Evolutionary conservation across 2,888 invertebrate species (phyloP), one percentile per base, ranked within the genome.

Genomic region (Epirrita christyi): DNA sequence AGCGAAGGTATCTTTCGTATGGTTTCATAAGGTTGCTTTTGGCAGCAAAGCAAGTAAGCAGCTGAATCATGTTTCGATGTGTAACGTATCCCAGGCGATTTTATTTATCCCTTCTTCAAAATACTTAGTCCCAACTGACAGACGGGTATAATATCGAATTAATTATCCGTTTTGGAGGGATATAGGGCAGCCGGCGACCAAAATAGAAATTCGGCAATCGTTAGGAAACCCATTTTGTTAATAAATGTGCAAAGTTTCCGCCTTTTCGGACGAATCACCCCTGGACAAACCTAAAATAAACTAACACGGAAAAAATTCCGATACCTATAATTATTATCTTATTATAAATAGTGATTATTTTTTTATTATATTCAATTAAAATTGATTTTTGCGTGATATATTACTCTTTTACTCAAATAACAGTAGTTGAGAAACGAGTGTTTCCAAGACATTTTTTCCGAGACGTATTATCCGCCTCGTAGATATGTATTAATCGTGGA

Each of bases 161-260:
- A 54, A 43, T 59, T 58, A 53, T 45, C 48, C 49, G 44, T 63
- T 66, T 55, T 46, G 15, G 44, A 57, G 40, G 40, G 56, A 62
- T 55, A 54, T 40, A 50, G 50, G 37, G 21, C 28, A 42, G 41
- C 15, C 41, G 15, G 32, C 15, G 21, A 47, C 46, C 42, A 11
- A 54, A 63, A 63, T 58, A 60, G 45, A 55, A 50, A 55, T 46
- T 21, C 32, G 11, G 38, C 28, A 50, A 49, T 50, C 45, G 43
- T 55, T 52, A 40, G 41, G 46, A n/a, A 36, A 11, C 49, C 45
- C 46, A 15, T 48, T 54, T 15, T 59, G 36, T 38, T 59, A 51
- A 55, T 56, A 59, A 55, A 59, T 63, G 56, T 57, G 56, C 48
- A 54, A 63, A 63, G 56, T 63, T 54, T 47, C 43, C 45, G 9